Conservation (phyloP, 2,888 invertebrate genomes). For the Lasioglossum malachurum region DNA sequence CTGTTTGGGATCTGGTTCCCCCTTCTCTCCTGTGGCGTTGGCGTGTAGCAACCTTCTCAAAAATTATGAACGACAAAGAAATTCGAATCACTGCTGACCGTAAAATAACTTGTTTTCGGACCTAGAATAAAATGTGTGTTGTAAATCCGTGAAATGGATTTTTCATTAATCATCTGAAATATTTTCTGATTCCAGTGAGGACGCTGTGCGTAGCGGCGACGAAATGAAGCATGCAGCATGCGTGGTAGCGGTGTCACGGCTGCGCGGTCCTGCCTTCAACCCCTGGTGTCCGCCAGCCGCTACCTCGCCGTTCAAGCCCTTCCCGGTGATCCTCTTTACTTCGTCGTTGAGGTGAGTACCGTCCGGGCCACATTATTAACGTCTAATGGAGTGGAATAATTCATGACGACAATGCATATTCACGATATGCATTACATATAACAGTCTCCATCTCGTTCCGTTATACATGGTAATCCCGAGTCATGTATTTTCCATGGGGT, state of each 20-base stretch:
- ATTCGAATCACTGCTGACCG: too few species aligned
- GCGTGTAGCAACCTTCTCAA: too few species aligned
- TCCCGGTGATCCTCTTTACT: slow-evolving; percentile 86
- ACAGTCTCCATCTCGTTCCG: slow-evolving; percentile 47
- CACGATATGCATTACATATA: slow-evolving; percentile 28
- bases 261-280: slow-evolving; percentile 85
- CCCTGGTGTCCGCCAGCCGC: slow-evolving; percentile 85
- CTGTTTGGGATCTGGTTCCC: background rate
- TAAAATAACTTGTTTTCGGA: too few species aligned
- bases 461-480: slow-evolving; percentile 38
- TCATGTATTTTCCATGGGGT: slow-evolving; percentile 40
- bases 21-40: too few species aligned
- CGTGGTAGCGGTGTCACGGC: slow-evolving; percentile 85
- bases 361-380: slow-evolving; percentile 23
- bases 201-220: slow-evolving; percentile 85
- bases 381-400: slow-evolving; percentile 24
- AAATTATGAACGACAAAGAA: background rate
- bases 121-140: too few species aligned
- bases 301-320: slow-evolving; percentile 85
- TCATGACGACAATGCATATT: slow-evolving; percentile 57
- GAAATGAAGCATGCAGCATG: slow-evolving; percentile 85
- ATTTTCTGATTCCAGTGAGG: slow-evolving; percentile 77
- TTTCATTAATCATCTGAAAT: background rate
- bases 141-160: background rate
- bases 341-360: slow-evolving; percentile 83